A percentile compares a stretch with the other conserved stretches of the same genome.
phyloP scores from a whole-genome alignment of 1,140 invertebrate genomes.

The Argopecten irradians region DNA sequence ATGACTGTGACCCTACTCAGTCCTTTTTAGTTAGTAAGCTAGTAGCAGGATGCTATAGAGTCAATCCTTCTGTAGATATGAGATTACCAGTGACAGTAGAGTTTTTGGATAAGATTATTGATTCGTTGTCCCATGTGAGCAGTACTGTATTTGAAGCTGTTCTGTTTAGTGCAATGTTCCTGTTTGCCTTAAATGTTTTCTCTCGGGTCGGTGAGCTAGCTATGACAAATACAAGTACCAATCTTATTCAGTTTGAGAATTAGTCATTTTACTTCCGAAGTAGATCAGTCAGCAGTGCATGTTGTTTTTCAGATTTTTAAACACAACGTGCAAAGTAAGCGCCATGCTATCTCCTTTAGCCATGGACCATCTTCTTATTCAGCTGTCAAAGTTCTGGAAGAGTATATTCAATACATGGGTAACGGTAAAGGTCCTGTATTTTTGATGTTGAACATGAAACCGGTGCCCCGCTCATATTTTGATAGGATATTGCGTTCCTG shows the following conservation, averaged over 20 bases:
- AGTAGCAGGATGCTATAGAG: slow-evolving; percentile 2
- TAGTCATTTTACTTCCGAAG: neutral
- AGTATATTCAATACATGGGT: no score
- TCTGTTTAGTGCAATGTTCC: slow-evolving; percentile 21
- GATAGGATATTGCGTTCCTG: no score
- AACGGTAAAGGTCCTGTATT: no score
- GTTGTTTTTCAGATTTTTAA: slow-evolving; percentile 22
- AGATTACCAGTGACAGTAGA: slow-evolving; percentile 8
- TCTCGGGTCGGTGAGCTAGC: slow-evolving; percentile 22
- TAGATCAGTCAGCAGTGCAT: no score
- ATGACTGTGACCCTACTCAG: neutral
- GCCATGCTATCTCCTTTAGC: neutral
- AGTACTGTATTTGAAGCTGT: neutral
- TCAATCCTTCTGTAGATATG: neutral
- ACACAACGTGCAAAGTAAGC: neutral
- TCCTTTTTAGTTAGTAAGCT: slow-evolving; percentile 25
- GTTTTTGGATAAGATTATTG: neutral
- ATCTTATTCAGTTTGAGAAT: neutral
- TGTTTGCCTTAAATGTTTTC: slow-evolving; percentile 22
- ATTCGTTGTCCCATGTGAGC: neutral
- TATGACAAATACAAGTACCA: neutral
- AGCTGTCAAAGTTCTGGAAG: no score
- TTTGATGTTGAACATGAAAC: no score
- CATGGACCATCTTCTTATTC: no score
- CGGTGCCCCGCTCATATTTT: no score